Evolutionary conservation across 2,888 invertebrate genomes (phyloP), one percentile per base, ranked within the genome.

Genomic region (Polia nebulosa): DNA sequence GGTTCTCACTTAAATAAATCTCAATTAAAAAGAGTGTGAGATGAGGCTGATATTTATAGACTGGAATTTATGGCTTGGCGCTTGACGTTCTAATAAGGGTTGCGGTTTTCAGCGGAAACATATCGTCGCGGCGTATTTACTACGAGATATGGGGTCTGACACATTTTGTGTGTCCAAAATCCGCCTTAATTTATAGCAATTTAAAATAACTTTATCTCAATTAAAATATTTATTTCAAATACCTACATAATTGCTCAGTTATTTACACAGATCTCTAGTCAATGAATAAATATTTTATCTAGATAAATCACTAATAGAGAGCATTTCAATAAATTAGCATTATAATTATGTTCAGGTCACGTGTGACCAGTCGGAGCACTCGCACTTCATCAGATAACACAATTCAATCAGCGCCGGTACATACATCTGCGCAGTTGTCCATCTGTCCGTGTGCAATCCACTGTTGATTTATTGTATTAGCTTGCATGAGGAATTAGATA

Each of bases 401-500:
- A 41, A 41, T 65, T 61, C 65, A 61, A 39, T 71, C 72, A 67
- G 61, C 58, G 44, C 57, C 22, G 53, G 73, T 81, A 80, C 65
- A 76, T 86, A 78, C 77, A 87, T 88, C 85, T 89, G 84, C 90
- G 89, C 88, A 91, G 87, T 90, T 88, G 82, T 81, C 83, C 75
- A 77, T 80, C 77, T 81, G 78, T 80, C 84, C 82, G 82, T 83
- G 78, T 84, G 84, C 79, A 87, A 88, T 82, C 85, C 72, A 78
- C 83, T 85, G 84, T 86, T 89, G 88, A 89, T 89, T 88, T 87
- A 89, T 86, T 86, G 85, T 87, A 87, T 89, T 85, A 85, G 80
- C 87, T 87, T 87, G 87, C 87, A 90, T 90, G 85, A 89, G 79
- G 82, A 88, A 91, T 88, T 84, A 89, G 88, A 86, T 86, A 85